phyloP scores from a whole-genome alignment of 2,797 vertebrate genomes.

The Intellagama lesueurii region DNA sequence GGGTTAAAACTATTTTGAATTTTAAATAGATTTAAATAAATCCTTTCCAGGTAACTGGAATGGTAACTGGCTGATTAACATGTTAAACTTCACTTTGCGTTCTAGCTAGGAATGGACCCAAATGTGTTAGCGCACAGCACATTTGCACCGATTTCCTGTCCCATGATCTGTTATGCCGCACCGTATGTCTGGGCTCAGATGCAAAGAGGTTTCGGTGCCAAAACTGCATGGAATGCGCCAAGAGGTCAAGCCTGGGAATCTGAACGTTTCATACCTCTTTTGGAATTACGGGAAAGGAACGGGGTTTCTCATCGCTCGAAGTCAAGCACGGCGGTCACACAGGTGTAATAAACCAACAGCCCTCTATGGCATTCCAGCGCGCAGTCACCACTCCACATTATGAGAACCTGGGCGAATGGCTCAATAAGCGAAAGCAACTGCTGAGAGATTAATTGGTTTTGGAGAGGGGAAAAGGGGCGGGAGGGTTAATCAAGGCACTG shows the following conservation, averaged over 20 bases:
- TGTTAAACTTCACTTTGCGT: conserved; percentile 47
- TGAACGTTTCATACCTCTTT: conserved; percentile 64
- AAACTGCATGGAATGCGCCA: conserved; percentile 60
- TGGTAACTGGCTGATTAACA: conserved; percentile 35
- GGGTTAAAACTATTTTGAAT: too few relatives aligned
- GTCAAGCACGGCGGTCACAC: conserved; percentile 30
- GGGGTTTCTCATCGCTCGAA: conserved; percentile 46
- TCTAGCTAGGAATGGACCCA: conserved; percentile 45
- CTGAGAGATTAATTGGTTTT: conserved; percentile 11
- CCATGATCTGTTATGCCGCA: neutral
- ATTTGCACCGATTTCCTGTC: conserved; percentile 30
- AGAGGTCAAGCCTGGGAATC: conserved; percentile 65
- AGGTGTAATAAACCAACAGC: conserved; percentile 58
- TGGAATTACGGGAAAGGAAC: conserved; percentile 71
- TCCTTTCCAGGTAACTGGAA: too few relatives aligned
- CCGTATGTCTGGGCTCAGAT: conserved; percentile 46
- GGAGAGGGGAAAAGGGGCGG: too few relatives aligned
- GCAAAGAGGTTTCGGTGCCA: conserved; percentile 46
- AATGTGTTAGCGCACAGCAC: neutral
- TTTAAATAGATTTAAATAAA: too few relatives aligned
- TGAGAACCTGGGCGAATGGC: neutral
- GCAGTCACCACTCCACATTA: conserved; percentile 44
- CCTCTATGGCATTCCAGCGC: neutral
- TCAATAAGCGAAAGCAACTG: neutral
- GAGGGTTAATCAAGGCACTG: neutral